Base-by-base conservation (phyloP, 2,888 invertebrate species). In the Bombyx huttoni region DNA sequence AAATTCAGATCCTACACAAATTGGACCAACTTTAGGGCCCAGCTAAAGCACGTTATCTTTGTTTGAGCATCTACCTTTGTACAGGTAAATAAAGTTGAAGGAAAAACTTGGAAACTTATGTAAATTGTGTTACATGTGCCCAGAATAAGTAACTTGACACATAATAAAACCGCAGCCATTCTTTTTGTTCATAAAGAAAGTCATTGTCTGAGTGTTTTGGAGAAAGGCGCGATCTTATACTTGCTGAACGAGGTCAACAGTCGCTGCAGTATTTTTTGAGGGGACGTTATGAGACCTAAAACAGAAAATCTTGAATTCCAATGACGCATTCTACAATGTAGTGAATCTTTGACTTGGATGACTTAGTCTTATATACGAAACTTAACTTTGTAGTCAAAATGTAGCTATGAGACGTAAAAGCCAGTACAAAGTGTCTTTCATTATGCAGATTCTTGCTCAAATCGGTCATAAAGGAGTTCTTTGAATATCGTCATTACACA, bases 1-100 rank as follows among this genome's bases (percentile, higher is more conserved):
- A 82, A 83, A 81, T 81, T 80, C 73, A 70, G 75, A 78, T 74
- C 74, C 70, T 68, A 73, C 71, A 68, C 77, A 81, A 81, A 81
- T 82, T 81, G 81, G 71, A 68, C 72, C 68, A 65, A 70, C 68
- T 67, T 64, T 59, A 60, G 63, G 61, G 64, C 63, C 59, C 59
- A 63, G 62, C 65, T 56, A 57, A 63, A 62, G 64, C 63, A 68
- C 65, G 56, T 47, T 51, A 68, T 70, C 67, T 73, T 68, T 70
- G 67, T 74, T 68, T 65, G 67, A 67, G 62, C 63, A 64, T 65
- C 62, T 62, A 63, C 57, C 66, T 62, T 69, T 69, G 60, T 62
- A 63, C 61, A 65, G 64, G 71, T 72, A 77, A 73, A 77, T 74
- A 79, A 70, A 69, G 71, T 67, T 67, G 65, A 12, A 60, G 58